phyloP scores from a whole-genome alignment of 2,797 vertebrate genomes.

The Semotilus atromaculatus region DNA sequence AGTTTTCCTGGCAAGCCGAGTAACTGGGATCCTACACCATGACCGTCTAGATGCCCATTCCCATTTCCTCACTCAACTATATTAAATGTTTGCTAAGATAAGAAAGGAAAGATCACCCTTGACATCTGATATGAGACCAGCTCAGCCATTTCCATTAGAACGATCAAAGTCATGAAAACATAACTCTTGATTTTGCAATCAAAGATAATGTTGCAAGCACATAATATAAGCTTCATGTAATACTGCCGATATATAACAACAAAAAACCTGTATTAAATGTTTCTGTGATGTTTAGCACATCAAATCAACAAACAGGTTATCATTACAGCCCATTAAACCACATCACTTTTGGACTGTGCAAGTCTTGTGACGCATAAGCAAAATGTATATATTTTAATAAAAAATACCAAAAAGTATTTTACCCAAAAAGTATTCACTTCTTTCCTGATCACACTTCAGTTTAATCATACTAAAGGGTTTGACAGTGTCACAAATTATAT shows the following conservation, averaged over 20 bases:
- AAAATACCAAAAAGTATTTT: too few species aligned
- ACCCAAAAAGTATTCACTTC: background rate
- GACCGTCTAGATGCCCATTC: background rate
- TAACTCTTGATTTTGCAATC: constrained; percentile 20
- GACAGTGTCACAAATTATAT: background rate
- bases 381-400: background rate
- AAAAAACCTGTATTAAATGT: background rate
- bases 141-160: constrained; percentile 28
- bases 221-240: background rate
- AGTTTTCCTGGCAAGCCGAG: background rate
- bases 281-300: background rate
- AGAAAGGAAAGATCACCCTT: constrained; percentile 22
- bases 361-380: background rate
- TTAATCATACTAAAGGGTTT: background rate
- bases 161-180: constrained; percentile 48
- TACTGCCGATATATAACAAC: background rate
- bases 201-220: constrained; percentile 12
- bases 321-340: background rate
- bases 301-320: background rate
- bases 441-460: background rate
- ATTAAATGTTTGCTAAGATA: constrained; percentile 34
- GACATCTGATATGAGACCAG: constrained; percentile 32
- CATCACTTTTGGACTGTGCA: background rate
- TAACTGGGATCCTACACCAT: background rate
- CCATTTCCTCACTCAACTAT: background rate